phyloP scores from a whole-genome alignment of 2,888 invertebrate genomes.

The Panopea generosa region DNA sequence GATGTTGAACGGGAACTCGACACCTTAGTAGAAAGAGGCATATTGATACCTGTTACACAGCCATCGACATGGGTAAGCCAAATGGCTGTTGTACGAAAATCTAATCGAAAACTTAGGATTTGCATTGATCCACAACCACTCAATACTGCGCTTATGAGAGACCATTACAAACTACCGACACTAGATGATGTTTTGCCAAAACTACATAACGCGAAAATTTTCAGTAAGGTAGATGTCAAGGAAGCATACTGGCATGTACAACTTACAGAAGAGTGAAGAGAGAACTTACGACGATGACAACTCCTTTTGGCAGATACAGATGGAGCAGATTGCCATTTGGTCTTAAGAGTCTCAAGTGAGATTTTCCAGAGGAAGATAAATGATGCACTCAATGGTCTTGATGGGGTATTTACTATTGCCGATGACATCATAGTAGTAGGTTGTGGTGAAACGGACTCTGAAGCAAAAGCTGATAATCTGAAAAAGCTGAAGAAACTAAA shows the following conservation, averaged over 20 bases:
- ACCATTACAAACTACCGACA: slow-evolving; percentile 52
- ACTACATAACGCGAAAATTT: slow-evolving; percentile 57
- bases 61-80: slow-evolving; percentile 27
- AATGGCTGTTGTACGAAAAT: slow-evolving; percentile 33
- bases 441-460: no score
- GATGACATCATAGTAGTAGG: no score
- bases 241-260: no score
- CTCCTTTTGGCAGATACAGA: slow-evolving; percentile 57
- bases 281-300: slow-evolving; percentile 58
- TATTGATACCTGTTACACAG: slow-evolving; percentile 15
- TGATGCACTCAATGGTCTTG: slow-evolving; percentile 38
- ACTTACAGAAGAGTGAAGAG: slow-evolving; percentile 53
- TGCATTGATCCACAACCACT: slow-evolving; percentile 62
- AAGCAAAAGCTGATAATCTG: no score
- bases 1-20: slow-evolving; percentile 13
- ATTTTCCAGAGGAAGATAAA: slow-evolving; percentile 53
- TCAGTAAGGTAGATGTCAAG: slow-evolving; percentile 65
- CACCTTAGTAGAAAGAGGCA: slow-evolving; percentile 8
- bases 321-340: slow-evolving; percentile 59
- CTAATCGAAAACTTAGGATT: slow-evolving; percentile 32
- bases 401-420: slow-evolving; percentile 35
- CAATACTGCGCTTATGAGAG: slow-evolving; percentile 49
- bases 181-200: no score
- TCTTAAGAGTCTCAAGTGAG: slow-evolving; percentile 41
- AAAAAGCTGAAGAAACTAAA: no score